A percentile compares a stretch with the other conserved stretches of the same genome.
Evolutionary conservation across 2,113 vertebrate genomes (phyloP).

Genomic region (Pithys albifrons): DNA sequence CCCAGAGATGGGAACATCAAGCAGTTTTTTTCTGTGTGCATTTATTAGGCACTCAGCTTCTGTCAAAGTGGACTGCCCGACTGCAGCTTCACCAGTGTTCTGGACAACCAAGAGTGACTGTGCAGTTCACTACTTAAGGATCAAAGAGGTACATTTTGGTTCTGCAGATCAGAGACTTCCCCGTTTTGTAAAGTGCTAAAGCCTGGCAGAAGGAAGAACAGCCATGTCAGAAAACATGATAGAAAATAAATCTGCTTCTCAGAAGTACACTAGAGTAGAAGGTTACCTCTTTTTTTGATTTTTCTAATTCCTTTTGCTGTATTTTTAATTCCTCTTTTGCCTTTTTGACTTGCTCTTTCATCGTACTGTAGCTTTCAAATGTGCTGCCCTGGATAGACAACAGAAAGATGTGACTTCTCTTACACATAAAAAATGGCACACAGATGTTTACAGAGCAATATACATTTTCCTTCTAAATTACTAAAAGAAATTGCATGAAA

Average conservation of each 20-base stretch:
- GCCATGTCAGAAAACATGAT: not conserved
- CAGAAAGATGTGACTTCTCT: not conserved
- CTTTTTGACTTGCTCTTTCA: conserved; percentile 53
- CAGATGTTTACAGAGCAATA: not conserved
- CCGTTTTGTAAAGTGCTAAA: not conserved
- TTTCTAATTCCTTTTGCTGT: conserved; percentile 52
- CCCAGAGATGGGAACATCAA: not conserved
- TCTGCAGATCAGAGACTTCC: not conserved
- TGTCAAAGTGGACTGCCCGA: not conserved
- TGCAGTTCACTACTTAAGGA: not conserved
- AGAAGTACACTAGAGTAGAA: not conserved
- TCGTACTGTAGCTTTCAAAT: not conserved
- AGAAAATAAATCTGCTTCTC: not conserved
- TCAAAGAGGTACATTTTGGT: not conserved
- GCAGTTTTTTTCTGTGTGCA: not conserved
- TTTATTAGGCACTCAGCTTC: not conserved
- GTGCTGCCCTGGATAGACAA: not conserved
- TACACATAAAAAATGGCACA: not conserved
- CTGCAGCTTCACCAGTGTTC: not conserved
- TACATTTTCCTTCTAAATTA: not conserved
- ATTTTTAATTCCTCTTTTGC: conserved; percentile 57
- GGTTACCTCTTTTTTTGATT: conserved; percentile 68
- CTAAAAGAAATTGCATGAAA: not conserved
- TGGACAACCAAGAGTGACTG: not conserved
- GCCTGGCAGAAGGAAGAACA: not conserved